Evolutionary conservation across 2,797 vertebrate genomes (phyloP).

Genomic region (Dicrostonyx torquatus): DNA sequence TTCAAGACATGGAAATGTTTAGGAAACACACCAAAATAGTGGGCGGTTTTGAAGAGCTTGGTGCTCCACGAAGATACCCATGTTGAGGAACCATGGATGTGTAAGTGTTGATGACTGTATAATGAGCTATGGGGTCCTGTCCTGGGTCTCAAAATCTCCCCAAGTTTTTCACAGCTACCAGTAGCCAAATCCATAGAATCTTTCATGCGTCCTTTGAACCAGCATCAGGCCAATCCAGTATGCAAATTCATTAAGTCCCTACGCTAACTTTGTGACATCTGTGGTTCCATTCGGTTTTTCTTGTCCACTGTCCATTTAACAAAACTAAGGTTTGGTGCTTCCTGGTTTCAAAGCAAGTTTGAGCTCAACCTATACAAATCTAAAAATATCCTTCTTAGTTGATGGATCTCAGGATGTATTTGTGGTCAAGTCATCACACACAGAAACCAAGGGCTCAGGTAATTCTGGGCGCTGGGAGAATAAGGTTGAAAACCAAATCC

Average conservation of each 20-base stretch:
- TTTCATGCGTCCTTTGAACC: not conserved
- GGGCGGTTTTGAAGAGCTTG: not conserved
- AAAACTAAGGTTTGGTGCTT: slow-evolving; percentile 66
- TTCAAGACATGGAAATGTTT: not conserved
- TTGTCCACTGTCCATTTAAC: not conserved
- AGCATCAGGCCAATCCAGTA: not conserved
- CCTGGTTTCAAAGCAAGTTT: slow-evolving; percentile 27
- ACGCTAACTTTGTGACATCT: not conserved
- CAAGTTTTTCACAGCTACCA: not conserved
- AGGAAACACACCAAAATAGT: not conserved
- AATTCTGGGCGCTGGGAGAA: not conserved
- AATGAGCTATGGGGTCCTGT: not conserved
- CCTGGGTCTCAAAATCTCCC: not conserved
- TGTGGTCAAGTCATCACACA: not conserved
- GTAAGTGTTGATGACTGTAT: not conserved
- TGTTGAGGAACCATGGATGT: not conserved
- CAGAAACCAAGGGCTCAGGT: not conserved
- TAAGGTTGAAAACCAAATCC: not conserved
- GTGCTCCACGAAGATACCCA: not conserved
- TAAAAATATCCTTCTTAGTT: not conserved
- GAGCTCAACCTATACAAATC: slow-evolving; percentile 42
- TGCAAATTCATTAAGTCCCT: not conserved
- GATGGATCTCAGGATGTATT: not conserved
- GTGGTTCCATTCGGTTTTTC: not conserved
- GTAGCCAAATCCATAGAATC: not conserved